phyloP scores from a whole-genome alignment of 2,797 vertebrate species.

The Phalloptychus januarius region DNA sequence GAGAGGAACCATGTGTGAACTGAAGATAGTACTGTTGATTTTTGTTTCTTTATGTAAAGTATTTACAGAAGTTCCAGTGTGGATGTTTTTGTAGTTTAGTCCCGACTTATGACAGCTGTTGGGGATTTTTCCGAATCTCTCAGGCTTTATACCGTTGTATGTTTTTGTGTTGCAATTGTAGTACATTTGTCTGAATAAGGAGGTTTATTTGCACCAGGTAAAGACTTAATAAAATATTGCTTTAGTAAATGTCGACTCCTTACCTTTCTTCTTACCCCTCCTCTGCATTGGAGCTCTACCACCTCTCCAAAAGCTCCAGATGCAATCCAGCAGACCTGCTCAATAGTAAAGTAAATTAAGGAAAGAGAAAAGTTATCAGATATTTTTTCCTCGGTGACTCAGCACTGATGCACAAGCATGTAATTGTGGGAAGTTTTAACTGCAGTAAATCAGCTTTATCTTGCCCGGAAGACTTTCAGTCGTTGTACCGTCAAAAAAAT shows the following conservation, averaged over 20 bases:
- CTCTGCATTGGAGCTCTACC: constrained; percentile 41
- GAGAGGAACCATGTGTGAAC: constrained; percentile 59
- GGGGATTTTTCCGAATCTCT: constrained; percentile 29
- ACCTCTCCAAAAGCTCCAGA: constrained; percentile 44
- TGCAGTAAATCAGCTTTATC: constrained; percentile 13
- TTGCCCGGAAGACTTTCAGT: constrained; percentile 2
- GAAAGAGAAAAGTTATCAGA: constrained; percentile 11
- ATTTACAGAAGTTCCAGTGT: constrained; percentile 25
- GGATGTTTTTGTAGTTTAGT: constrained; percentile 40
- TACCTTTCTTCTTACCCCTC: constrained; percentile 47
- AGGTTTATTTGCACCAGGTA: constrained; percentile 58
- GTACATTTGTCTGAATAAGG: constrained; percentile 19
- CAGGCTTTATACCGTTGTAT: constrained; percentile 21
- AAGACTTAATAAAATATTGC: constrained; percentile 41
- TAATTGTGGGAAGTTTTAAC: constrained; percentile 1
- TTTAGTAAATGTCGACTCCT: constrained; percentile 60
- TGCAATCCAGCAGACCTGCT: constrained; percentile 25
- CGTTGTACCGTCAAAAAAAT: constrained; percentile 14
- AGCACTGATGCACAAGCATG: constrained; percentile 9
- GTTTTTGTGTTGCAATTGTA: constrained; percentile 55
- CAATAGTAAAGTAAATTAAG: constrained; percentile 25
- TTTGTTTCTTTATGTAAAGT: constrained; percentile 36
- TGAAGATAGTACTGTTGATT: constrained; percentile 45
- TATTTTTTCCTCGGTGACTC: constrained; percentile 15
- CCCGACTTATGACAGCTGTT: constrained; percentile 28